Conservation (phyloP, 1,140 invertebrate species). For the Meloidogyne hapla region DNA sequence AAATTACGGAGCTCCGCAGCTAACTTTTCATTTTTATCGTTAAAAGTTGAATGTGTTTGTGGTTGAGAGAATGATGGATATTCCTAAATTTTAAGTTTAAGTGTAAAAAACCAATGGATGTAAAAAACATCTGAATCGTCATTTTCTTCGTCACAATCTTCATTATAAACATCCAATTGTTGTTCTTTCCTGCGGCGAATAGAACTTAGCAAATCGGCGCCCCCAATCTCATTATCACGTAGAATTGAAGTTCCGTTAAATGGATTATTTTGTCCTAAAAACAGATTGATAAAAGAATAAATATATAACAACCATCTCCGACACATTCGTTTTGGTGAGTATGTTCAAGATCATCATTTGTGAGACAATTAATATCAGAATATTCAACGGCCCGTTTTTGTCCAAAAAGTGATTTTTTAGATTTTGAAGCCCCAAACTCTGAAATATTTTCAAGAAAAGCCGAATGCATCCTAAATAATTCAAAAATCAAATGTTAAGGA, state of each 20-base stretch:
- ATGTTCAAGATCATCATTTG: not conserved
- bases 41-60: conserved; percentile 27
- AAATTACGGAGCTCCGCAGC: conserved; percentile 53
- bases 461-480: conserved; percentile 32
- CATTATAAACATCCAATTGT: conserved; percentile 14
- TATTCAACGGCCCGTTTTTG: conserved; percentile 20
- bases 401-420: conserved; percentile 32
- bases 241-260: conserved; percentile 9
- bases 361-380: not conserved
- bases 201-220: not conserved
- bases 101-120: not conserved
- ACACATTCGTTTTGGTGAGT: not conserved
- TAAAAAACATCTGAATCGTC: conserved; percentile 4
- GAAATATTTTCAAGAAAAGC: conserved; percentile 27
- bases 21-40: conserved; percentile 54
- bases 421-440: not conserved
- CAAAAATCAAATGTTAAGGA: conserved; percentile 1
- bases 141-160: not conserved
- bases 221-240: not conserved
- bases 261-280: not conserved
- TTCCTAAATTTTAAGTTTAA: conserved; percentile 23
- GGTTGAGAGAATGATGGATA: conserved; percentile 45
- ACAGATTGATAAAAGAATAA: not conserved
- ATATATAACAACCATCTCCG: not conserved
- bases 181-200: conserved; percentile 12